These are phyloP conservation scores for Brachionus asplanchnoidis DNA, from an alignment of 1,140 invertebrate species.

Conservation along the genomic window DNA sequence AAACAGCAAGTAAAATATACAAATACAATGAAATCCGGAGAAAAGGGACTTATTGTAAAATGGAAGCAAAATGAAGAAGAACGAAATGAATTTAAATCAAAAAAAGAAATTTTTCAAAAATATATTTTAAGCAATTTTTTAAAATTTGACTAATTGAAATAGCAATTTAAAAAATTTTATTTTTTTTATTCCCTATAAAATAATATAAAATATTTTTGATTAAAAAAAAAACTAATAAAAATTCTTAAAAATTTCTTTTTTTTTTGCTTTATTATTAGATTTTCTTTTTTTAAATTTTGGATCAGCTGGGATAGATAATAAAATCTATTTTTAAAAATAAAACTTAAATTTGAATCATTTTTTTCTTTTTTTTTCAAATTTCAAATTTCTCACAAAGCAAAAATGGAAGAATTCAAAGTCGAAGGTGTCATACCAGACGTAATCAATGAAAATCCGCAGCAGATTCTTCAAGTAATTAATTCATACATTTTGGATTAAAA, in stretches of 20 bases:
- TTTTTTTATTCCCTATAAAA: not conserved
- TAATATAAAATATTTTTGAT: not conserved
- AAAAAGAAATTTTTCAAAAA: slow-evolving; percentile 26
- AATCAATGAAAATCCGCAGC: not conserved
- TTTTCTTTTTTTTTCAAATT: too few species aligned
- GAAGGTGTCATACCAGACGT: not conserved
- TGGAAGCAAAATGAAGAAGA: slow-evolving; percentile 67
- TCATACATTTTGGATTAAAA: not conserved
- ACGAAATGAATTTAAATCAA: not conserved
- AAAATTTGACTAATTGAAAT: not conserved
- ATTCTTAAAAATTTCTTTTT: not conserved
- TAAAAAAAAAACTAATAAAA: not conserved
- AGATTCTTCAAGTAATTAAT: not conserved
- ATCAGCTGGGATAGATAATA: not conserved
- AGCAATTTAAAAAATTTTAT: not conserved
- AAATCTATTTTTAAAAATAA: not conserved
- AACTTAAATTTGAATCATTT: not conserved
- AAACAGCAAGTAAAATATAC: slow-evolving; percentile 82
- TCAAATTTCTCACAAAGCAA: not conserved
- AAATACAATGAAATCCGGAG: slow-evolving; percentile 86
- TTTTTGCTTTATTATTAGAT: not conserved
- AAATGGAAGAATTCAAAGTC: slow-evolving; percentile 32
- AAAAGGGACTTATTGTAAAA: slow-evolving; percentile 76
- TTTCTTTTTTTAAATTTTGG: not conserved
- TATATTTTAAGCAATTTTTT: not conserved